These are phyloP conservation scores for Eulithis testata DNA, from an alignment of 2,888 invertebrate species.

Conservation along the genomic window DNA sequence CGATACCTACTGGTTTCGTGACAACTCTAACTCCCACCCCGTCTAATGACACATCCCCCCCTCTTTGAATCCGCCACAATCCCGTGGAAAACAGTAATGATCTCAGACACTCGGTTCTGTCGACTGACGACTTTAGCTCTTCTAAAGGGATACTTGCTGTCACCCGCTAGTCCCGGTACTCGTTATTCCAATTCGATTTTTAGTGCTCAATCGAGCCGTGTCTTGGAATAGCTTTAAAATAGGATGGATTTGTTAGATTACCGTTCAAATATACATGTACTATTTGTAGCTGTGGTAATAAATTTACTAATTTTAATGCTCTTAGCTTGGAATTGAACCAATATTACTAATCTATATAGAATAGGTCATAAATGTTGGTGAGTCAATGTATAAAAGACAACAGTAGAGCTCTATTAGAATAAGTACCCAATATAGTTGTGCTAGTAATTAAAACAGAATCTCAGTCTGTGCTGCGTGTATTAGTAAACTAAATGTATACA, in stretches of 20 bases:
- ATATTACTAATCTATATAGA: too few species aligned
- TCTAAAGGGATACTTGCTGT: conserved; percentile 42
- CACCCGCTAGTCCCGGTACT: conserved; percentile 34
- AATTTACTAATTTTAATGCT: too few species aligned
- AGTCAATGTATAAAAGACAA: too few species aligned
- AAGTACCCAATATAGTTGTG: too few species aligned
- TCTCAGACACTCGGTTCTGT: conserved; percentile 43
- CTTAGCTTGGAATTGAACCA: too few species aligned
- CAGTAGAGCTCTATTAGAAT: too few species aligned
- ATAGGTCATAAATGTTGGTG: too few species aligned
- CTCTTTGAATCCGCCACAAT: conserved; percentile 40
- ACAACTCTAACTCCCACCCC: conserved; percentile 38
- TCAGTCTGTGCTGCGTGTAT: too few species aligned
- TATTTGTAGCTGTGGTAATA: neutral
- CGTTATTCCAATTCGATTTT: conserved; percentile 40
- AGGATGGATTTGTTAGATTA: conserved; percentile 25
- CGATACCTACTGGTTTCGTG: conserved; percentile 36
- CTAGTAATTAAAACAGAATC: too few species aligned
- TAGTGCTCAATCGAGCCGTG: conserved; percentile 33
- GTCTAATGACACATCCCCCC: conserved; percentile 40
- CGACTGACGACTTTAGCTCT: conserved; percentile 45
- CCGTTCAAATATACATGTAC: conserved; percentile 11
- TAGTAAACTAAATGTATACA: too few species aligned
- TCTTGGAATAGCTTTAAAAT: conserved; percentile 18
- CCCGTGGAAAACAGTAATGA: conserved; percentile 48